phyloP scores from a whole-genome alignment of 2,888 invertebrate species.

The Auanema sp. region DNA sequence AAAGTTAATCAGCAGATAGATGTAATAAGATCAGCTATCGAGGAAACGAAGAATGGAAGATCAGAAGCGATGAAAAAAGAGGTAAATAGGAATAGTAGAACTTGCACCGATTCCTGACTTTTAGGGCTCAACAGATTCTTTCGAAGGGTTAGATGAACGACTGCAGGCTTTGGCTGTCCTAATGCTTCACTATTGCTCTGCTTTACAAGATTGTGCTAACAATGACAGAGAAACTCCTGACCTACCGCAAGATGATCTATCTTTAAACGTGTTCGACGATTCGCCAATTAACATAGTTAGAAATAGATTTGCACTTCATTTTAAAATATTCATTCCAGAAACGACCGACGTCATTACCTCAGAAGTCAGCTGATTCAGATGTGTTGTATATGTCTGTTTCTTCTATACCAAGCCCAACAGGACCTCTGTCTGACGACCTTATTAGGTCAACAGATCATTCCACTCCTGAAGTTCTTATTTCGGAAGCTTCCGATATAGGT shows the following conservation, averaged over 20 bases:
- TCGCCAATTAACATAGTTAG: neutral
- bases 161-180: conserved; percentile 83
- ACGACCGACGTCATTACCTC: too few relatives aligned
- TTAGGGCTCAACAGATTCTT: conserved; percentile 49
- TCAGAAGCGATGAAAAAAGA: conserved; percentile 67
- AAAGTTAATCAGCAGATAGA: conserved; percentile 83
- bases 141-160: conserved; percentile 78
- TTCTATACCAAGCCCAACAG: too few relatives aligned
- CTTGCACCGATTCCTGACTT: neutral
- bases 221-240: neutral
- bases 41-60: conserved; percentile 73
- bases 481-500: too few relatives aligned
- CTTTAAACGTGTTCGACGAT: neutral
- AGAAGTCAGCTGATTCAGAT: too few relatives aligned
- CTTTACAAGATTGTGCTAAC: conserved; percentile 73
- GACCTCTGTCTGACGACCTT: too few relatives aligned
- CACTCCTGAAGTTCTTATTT: too few relatives aligned
- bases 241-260: neutral
- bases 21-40: conserved; percentile 77
- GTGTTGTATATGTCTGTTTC: too few relatives aligned
- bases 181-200: conserved; percentile 91
- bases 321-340: too few relatives aligned
- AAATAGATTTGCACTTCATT: too few relatives aligned
- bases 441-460: too few relatives aligned
- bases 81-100: too few relatives aligned